Evolutionary conservation across 2,113 vertebrate genomes (phyloP).

Genomic region (rat (Rattus norvegicus)): GRCr8 NC_086021.1:160588001-160588500

Average conservation of each 20-base stretch:
- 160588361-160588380: not conserved
- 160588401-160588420: not conserved
- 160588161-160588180: not conserved
- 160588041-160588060: slow-evolving; percentile 34
- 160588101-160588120: not conserved
- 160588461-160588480: not conserved
- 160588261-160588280: not conserved
- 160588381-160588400: not conserved
- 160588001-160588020: not conserved
- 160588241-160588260: not conserved
- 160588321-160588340: not conserved
- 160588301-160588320: not conserved
- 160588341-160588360: too few species aligned
- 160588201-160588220: not conserved
- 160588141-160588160: not conserved
- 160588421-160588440: not conserved
- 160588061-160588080: not conserved
- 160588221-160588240: not conserved
- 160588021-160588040: not conserved
- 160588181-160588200: not conserved
- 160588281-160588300: not conserved
- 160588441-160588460: not conserved
- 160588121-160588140: not conserved
- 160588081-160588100: not conserved
- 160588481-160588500: not conserved